Evolutionary conservation across 2,113 vertebrate genomes (phyloP).

Genomic region (Amblyornis subalaris): DNA sequence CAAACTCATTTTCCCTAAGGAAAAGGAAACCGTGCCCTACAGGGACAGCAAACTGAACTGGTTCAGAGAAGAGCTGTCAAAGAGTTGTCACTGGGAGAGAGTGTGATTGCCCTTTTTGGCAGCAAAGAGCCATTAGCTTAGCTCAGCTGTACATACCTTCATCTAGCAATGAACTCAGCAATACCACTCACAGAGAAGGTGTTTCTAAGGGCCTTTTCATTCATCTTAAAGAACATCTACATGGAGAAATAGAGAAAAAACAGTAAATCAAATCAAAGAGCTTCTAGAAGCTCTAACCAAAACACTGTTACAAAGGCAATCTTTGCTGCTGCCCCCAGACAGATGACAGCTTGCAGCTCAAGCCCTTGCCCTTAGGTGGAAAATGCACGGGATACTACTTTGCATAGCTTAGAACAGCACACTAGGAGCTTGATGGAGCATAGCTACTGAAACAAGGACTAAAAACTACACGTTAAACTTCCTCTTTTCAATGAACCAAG

Average conservation of each 20-base stretch:
- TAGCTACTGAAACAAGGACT: background rate
- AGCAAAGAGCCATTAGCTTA: background rate
- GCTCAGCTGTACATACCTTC: background rate
- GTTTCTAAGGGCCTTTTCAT: background rate
- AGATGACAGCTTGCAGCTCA: background rate
- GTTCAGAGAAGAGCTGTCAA: background rate
- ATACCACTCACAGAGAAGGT: background rate
- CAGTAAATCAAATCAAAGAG: background rate
- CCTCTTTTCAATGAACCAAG: background rate
- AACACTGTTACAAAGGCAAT: background rate
- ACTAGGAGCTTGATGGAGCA: background rate
- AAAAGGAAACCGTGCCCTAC: background rate
- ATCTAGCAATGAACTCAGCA: background rate
- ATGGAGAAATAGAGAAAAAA: background rate
- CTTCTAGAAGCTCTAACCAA: background rate
- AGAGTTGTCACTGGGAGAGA: background rate
- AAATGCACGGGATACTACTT: background rate
- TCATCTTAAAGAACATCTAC: background rate
- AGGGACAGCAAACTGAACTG: background rate
- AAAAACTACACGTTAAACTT: background rate
- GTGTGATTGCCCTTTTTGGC: background rate
- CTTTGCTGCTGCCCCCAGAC: background rate
- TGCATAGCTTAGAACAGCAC: background rate
- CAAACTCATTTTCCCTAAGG: background rate
- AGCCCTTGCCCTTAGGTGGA: background rate